These are phyloP conservation scores for Diachasma alloeum DNA, from an alignment of 1,140 invertebrate species.

Conservation along the genomic window DNA sequence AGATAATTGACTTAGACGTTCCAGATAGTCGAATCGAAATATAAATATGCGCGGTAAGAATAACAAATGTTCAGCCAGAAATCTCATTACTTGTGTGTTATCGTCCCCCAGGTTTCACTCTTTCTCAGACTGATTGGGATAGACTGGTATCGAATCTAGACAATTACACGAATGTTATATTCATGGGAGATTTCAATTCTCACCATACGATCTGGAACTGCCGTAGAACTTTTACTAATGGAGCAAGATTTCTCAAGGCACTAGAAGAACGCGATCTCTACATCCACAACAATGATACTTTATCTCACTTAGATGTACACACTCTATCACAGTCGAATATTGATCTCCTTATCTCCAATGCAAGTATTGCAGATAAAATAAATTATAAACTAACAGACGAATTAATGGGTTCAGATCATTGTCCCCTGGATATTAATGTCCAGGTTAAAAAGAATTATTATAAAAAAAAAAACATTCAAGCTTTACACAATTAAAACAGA, in stretches of 20 bases:
- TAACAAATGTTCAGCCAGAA: background rate
- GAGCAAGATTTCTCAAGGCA: background rate
- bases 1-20: background rate
- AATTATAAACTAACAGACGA: constrained; percentile 8
- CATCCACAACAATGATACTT: constrained; percentile 1
- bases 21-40: background rate
- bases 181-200: background rate
- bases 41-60: background rate
- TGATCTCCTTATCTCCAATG: constrained; percentile 17
- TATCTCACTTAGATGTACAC: background rate
- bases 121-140: background rate
- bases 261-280: background rate
- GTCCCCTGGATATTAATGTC: constrained; percentile 9
- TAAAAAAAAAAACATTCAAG: constrained; percentile 24
- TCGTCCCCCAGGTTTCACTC: background rate
- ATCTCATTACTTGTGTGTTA: background rate
- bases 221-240: background rate
- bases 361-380: constrained; percentile 6
- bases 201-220: background rate
- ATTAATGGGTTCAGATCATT: constrained; percentile 19
- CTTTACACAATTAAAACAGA: background rate
- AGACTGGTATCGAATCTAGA: background rate
- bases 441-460: background rate
- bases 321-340: constrained; percentile 16
- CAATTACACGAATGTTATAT: constrained; percentile 7